These are phyloP conservation scores for Amorpha juglandis DNA, from an alignment of 2,888 invertebrate species.

Conservation along the genomic window DNA sequence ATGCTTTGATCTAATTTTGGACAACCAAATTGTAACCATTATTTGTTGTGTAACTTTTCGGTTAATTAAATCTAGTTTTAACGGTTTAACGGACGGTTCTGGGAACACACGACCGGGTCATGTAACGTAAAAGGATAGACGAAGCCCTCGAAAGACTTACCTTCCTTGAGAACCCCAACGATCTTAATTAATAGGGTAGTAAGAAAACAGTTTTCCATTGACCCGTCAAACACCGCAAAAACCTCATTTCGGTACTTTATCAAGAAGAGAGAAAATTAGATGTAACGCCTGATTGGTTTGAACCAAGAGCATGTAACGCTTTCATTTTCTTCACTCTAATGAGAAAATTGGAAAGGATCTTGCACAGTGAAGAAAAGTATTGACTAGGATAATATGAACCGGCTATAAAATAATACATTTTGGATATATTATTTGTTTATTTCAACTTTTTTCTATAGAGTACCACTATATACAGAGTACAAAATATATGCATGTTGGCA, in stretches of 20 bases:
- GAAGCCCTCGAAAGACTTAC: constrained; percentile 8
- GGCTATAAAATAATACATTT: no score
- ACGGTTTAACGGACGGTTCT: no score
- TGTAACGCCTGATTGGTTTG: constrained; percentile 6
- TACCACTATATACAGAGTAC: no score
- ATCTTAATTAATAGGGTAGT: constrained; percentile 9
- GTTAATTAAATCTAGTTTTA: no score
- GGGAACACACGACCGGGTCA: not conserved
- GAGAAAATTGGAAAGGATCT: no score
- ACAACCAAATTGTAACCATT: not conserved
- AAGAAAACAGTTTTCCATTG: not conserved
- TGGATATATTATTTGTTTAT: no score
- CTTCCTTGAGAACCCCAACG: not conserved
- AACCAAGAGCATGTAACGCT: not conserved
- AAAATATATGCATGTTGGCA: no score
- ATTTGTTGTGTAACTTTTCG: not conserved
- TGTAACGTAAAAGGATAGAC: not conserved
- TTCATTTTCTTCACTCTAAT: not conserved
- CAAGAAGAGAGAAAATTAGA: not conserved
- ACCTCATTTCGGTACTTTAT: constrained; percentile 2
- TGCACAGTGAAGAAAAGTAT: no score
- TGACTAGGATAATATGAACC: no score
- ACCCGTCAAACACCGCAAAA: constrained; percentile 3
- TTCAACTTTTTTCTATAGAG: no score
- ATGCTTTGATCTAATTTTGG: not conserved